Conservation (phyloP, 2,888 invertebrate species). For the Drosophila kuntzei region DNA sequence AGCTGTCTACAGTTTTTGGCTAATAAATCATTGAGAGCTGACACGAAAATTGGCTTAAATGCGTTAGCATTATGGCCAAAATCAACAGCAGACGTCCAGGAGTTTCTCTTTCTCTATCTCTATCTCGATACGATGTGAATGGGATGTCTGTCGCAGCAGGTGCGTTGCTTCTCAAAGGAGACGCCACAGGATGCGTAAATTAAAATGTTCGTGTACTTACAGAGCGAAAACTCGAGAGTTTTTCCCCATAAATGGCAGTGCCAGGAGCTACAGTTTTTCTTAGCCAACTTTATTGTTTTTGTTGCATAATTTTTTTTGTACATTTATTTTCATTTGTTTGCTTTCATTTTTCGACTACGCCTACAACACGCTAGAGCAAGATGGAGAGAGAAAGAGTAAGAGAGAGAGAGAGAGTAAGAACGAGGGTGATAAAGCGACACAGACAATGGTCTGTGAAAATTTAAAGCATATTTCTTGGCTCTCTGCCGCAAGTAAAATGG, state of each 20-base stretch:
- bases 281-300: conserved; percentile 54
- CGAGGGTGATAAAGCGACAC: not conserved
- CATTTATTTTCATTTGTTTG: conserved; percentile 66
- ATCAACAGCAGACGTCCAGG: conserved; percentile 68
- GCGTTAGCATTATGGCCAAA: conserved; percentile 72
- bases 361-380: conserved; percentile 4
- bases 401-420: not conserved
- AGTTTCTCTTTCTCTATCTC: not conserved
- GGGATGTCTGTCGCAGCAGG: conserved; percentile 72
- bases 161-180: conserved; percentile 69
- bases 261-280: conserved; percentile 27
- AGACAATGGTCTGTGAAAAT: conserved; percentile 37
- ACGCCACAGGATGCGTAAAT: conserved; percentile 60
- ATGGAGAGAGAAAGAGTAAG: not conserved
- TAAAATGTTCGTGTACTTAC: conserved; percentile 57
- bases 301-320: conserved; percentile 54
- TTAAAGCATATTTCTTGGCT: conserved; percentile 77
- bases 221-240: conserved; percentile 25
- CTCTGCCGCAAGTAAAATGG: conserved; percentile 73
- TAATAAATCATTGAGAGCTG: conserved; percentile 76
- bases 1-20: conserved; percentile 58
- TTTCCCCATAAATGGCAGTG: conserved; percentile 32
- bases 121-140: not conserved
- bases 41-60: conserved; percentile 78
- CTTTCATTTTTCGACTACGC: conserved; percentile 40